phyloP scores from a whole-genome alignment of 1,140 invertebrate species.

The Ridgeia piscesae region DNA sequence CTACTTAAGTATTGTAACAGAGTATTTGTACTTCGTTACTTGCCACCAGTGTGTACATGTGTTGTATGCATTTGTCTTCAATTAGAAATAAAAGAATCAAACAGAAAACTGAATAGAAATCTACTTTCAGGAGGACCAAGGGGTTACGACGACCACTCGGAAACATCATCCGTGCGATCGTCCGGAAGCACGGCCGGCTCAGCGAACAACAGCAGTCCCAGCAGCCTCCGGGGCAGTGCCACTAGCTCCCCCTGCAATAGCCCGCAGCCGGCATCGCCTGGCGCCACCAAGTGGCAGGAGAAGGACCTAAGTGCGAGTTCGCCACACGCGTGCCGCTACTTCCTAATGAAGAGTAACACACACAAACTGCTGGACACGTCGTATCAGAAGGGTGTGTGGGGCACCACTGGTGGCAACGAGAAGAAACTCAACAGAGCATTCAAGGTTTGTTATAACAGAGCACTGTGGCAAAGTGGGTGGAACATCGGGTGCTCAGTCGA shows the following conservation, averaged over 20 bases:
- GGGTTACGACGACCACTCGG: conserved; percentile 34
- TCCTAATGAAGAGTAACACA: conserved; percentile 61
- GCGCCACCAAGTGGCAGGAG: conserved; percentile 2
- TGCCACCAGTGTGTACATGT: too few species aligned
- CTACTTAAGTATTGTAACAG: too few species aligned
- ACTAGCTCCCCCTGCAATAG: conserved; percentile 46
- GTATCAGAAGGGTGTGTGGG: conserved; percentile 57
- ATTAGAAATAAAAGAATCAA: too few species aligned
- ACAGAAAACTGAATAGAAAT: too few species aligned
- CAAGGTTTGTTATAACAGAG: conserved; percentile 46
- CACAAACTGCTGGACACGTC: conserved; percentile 60
- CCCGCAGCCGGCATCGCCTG: conserved; percentile 38
- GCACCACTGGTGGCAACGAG: conserved; percentile 59
- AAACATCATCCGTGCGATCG: conserved; percentile 31
- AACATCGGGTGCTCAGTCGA: background rate
- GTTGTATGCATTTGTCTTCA: too few species aligned
- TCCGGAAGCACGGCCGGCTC: conserved; percentile 29
- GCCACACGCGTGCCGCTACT: conserved; percentile 41
- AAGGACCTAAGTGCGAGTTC: background rate
- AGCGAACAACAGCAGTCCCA: conserved; percentile 33
- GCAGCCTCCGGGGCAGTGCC: conserved; percentile 36
- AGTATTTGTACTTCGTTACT: too few species aligned
- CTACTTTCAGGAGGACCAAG: conserved; percentile 27
- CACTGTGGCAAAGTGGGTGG: background rate
- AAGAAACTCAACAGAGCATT: conserved; percentile 57